Evolutionary conservation across 2,797 vertebrate species (phyloP).

Genomic region (Sebastes steindachneri): DNA sequence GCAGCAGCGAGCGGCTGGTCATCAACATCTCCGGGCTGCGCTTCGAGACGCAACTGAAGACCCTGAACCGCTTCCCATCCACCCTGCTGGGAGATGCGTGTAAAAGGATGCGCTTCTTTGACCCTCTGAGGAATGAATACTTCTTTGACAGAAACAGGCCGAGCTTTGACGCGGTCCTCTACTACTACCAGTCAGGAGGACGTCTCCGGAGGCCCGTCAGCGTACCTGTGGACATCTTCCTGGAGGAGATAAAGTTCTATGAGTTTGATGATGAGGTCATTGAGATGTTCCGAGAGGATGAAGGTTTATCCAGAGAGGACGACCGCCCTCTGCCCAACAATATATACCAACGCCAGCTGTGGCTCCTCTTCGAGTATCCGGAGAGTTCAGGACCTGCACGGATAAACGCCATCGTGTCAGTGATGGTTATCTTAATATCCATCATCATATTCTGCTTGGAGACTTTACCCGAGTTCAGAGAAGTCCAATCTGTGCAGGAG

Average conservation of each 20-base stretch:
- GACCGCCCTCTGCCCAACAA: slow-evolving; percentile 88
- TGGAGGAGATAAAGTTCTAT: slow-evolving; percentile 95
- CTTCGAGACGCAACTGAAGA: slow-evolving; percentile 94
- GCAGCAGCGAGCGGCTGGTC: slow-evolving; percentile 90
- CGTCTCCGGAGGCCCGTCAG: slow-evolving; percentile 90
- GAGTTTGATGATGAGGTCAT: slow-evolving; percentile 89
- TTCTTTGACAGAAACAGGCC: slow-evolving; percentile 95
- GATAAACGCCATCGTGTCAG: slow-evolving; percentile 93
- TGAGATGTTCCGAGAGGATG: slow-evolving; percentile 88
- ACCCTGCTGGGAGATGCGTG: slow-evolving; percentile 92
- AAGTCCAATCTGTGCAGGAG: slow-evolving; percentile 46
- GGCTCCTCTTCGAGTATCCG: slow-evolving; percentile 94
- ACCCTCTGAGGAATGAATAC: slow-evolving; percentile 91
- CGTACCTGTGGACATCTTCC: slow-evolving; percentile 93
- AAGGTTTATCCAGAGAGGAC: slow-evolving; percentile 90
- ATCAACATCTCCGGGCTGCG: slow-evolving; percentile 95
- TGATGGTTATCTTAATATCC: slow-evolving; percentile 94
- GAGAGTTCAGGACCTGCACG: slow-evolving; percentile 92
- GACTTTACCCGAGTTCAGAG: slow-evolving; percentile 93
- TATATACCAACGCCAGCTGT: slow-evolving; percentile 91
- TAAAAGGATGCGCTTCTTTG: slow-evolving; percentile 92
- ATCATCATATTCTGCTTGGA: slow-evolving; percentile 95
- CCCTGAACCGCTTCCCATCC: slow-evolving; percentile 90
- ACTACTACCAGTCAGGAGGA: slow-evolving; percentile 95
- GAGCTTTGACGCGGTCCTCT: slow-evolving; percentile 94